These are phyloP conservation scores for Dolichopus griseipennis DNA, from an alignment of 2,888 invertebrate species.

Conservation along the genomic window DNA sequence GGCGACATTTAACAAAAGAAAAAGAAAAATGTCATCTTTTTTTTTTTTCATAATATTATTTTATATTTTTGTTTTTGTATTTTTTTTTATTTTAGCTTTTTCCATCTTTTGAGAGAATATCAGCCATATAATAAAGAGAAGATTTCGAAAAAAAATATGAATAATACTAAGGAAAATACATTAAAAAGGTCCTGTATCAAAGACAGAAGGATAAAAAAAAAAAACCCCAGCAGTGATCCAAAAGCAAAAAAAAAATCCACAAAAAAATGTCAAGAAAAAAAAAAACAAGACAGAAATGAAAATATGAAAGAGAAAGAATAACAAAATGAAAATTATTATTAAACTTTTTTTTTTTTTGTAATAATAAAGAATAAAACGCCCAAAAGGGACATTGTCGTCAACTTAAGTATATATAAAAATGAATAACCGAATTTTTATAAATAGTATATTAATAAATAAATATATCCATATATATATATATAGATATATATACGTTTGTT, in stretches of 20 bases:
- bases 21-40: neutral
- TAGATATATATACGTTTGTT: neutral
- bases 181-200: too few species aligned
- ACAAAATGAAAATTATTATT: too few species aligned
- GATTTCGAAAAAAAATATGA: slow-evolving; percentile 5
- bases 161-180: neutral
- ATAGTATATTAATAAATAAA: too few species aligned
- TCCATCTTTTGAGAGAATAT: too few species aligned
- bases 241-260: neutral
- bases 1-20: neutral
- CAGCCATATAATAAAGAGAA: too few species aligned
- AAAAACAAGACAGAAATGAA: neutral
- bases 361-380: slow-evolving; percentile 1
- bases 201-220: slow-evolving; percentile 13
- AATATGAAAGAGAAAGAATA: neutral
- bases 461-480: neutral
- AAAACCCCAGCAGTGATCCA: neutral
- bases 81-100: too few species aligned
- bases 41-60: neutral
- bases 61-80: too few species aligned
- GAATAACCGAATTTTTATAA: neutral
- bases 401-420: neutral
- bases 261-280: neutral
- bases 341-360: neutral
- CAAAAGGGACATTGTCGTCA: slow-evolving; percentile 6